These are phyloP conservation scores for Chondrilla cf. caribensis DNA, from an alignment of 37 sponge, comb jelly and placozoan genomes.

Conservation along the genomic window DNA sequence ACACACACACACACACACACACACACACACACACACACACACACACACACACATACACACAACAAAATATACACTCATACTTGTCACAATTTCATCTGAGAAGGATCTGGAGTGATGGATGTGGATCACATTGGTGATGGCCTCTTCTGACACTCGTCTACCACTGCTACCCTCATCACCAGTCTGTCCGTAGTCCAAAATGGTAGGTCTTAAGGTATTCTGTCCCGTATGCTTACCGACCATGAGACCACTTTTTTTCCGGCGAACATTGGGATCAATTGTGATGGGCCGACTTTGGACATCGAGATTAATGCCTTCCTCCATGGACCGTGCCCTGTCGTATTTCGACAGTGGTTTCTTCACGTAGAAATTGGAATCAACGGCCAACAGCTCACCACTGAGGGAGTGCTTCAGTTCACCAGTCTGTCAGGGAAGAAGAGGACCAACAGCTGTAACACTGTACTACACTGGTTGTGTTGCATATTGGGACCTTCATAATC, in stretches of 20 bases:
- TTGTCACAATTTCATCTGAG: not conserved
- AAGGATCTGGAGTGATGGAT: not conserved
- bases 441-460: no score
- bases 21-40: constrained; percentile 12
- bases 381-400: constrained; percentile 6
- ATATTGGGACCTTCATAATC: no score
- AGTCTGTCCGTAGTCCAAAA: constrained; percentile 1
- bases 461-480: no score
- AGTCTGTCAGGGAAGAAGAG: not conserved
- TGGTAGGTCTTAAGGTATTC: not conserved
- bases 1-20: constrained; percentile 19
- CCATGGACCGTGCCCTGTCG: constrained; percentile 14
- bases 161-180: not conserved
- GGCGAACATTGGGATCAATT: not conserved
- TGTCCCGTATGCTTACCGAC: constrained; percentile 1
- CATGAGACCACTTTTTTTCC: constrained; percentile 19
- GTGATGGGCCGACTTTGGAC: not conserved
- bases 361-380: not conserved
- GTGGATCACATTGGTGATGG: not conserved
- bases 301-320: not conserved
- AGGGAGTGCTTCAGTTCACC: not conserved
- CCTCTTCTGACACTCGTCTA: not conserved
- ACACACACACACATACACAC: not conserved
- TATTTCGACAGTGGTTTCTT: not conserved
- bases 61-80: no score